Conservation (phyloP, 2,888 invertebrate species). For the Ctena decussata region DNA sequence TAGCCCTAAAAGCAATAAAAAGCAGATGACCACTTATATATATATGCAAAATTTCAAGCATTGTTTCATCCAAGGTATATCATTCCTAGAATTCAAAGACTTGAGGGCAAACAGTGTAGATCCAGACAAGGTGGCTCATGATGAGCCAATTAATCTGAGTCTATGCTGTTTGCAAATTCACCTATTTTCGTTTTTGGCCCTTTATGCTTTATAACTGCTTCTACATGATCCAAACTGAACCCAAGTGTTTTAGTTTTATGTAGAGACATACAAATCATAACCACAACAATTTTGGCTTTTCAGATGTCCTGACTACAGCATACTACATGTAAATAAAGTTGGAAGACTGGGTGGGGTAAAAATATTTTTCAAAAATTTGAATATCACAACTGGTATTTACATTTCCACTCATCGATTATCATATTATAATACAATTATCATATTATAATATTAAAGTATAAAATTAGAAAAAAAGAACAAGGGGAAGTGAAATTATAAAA, state of each 20-base stretch:
- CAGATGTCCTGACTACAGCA: neutral
- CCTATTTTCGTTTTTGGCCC: neutral
- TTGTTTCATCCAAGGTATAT: too few relatives aligned
- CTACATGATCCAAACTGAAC: neutral
- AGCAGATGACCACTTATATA: too few relatives aligned
- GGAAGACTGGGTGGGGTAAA: neutral
- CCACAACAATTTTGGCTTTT: neutral
- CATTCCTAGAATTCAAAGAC: too few relatives aligned
- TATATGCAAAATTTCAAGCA: too few relatives aligned
- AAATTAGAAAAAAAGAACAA: neutral
- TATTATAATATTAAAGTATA: neutral
- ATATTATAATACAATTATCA: neutral
- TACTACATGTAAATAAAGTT: neutral
- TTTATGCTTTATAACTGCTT: neutral
- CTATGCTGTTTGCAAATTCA: neutral
- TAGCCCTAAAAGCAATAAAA: too few relatives aligned
- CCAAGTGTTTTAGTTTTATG: neutral
- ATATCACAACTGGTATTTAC: neutral
- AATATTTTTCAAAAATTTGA: neutral
- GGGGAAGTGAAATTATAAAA: neutral
- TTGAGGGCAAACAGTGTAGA: too few relatives aligned
- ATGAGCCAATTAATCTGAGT: neutral
- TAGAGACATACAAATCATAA: neutral
- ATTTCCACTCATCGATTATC: neutral
- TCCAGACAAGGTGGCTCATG: too few relatives aligned